phyloP scores from a whole-genome alignment of 1,140 invertebrate genomes.

The Rhynchophorus ferrugineus region DNA sequence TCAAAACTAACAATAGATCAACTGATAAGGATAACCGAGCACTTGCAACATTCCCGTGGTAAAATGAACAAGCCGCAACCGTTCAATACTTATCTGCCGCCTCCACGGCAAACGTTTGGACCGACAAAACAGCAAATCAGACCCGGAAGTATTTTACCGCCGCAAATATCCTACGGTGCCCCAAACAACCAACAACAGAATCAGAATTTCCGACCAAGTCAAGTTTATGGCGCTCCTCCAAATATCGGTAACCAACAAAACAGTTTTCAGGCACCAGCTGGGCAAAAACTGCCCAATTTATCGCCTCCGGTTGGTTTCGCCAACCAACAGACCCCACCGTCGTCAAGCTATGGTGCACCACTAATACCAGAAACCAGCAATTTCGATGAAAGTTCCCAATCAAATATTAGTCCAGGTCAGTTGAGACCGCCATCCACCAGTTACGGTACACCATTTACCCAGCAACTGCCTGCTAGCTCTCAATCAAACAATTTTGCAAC shows the following conservation, averaged over 20 bases:
- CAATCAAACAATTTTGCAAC: too few species aligned
- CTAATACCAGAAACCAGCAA: too few species aligned
- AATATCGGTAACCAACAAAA: background rate
- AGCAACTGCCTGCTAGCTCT: too few species aligned
- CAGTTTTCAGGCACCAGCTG: background rate
- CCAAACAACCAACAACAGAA: background rate
- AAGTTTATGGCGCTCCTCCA: background rate
- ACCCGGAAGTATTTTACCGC: background rate
- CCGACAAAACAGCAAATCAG: background rate
- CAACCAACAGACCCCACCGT: too few species aligned
- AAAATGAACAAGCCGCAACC: slow-evolving; percentile 1
- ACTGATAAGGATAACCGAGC: slow-evolving; percentile 16
- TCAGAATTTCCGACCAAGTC: background rate
- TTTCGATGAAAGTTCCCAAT: too few species aligned
- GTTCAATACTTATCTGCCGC: background rate
- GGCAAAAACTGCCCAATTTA: background rate
- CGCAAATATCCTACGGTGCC: slow-evolving; percentile 1
- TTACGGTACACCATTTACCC: too few species aligned
- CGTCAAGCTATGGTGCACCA: too few species aligned
- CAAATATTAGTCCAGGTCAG: too few species aligned
- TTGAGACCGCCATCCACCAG: too few species aligned
- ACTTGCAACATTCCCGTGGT: slow-evolving; percentile 7
- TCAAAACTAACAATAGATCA: slow-evolving; percentile 18
- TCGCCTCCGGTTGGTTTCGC: background rate
- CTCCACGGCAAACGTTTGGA: background rate